A percentile compares a stretch with the other conserved stretches of the same genome.
These are phyloP conservation scores for Gila robusta DNA, from an alignment of 2,797 vertebrate genomes.

Conservation along the genomic window DNA sequence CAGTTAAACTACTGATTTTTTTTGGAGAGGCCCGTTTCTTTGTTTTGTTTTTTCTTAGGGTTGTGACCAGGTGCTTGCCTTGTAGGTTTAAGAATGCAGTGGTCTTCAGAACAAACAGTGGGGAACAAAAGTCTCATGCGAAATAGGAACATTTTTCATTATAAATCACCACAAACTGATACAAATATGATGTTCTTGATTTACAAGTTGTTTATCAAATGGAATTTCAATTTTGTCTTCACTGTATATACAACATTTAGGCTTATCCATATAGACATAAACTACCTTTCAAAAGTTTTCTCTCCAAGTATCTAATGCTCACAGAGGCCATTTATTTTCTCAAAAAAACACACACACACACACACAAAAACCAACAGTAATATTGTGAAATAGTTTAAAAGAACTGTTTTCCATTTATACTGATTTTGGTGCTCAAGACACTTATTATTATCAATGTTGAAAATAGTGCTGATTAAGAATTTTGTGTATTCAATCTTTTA, in stretches of 20 bases:
- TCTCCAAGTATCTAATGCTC: not conserved
- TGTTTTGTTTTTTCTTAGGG: not conserved
- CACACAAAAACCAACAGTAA: not conserved
- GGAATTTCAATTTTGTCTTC: too few relatives aligned
- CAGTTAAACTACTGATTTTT: constrained; percentile 14
- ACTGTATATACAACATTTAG: not conserved
- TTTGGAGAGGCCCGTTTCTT: not conserved
- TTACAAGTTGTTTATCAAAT: too few relatives aligned
- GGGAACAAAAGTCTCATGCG: not conserved
- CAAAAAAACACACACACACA: not conserved
- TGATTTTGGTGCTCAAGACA: not conserved
- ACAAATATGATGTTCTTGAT: not conserved
- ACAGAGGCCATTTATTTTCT: not conserved
- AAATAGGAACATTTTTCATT: not conserved
- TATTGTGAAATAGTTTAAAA: not conserved
- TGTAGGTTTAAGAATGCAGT: not conserved
- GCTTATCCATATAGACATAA: not conserved
- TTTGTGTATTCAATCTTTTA: not conserved
- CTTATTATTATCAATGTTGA: not conserved
- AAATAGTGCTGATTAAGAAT: not conserved
- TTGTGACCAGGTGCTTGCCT: constrained; percentile 18
- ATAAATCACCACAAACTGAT: not conserved
- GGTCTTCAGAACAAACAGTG: not conserved
- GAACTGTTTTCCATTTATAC: not conserved
- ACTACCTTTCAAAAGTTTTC: not conserved